These are phyloP conservation scores for Thecocarcelia acutangulata DNA, from an alignment of 2,888 invertebrate species.

Conservation along the genomic window DNA sequence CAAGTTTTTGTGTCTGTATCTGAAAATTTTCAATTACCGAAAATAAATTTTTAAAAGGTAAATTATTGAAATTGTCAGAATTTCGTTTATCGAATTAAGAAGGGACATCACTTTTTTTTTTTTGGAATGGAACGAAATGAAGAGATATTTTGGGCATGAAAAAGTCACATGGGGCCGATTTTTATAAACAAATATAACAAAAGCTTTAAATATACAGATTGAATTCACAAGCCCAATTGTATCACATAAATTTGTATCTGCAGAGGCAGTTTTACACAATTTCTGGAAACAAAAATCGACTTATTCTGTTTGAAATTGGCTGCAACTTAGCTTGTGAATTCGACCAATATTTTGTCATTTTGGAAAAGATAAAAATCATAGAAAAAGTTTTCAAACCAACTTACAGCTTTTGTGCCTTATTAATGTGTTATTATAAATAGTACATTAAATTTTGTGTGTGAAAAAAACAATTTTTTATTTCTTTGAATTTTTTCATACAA, in stretches of 20 bases:
- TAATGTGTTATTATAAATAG: slow-evolving; percentile 9
- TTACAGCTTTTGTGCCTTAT: slow-evolving; percentile 66
- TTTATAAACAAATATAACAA: slow-evolving; percentile 7
- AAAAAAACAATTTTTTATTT: slow-evolving; percentile 10
- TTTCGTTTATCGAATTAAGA: slow-evolving; percentile 13
- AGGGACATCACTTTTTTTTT: background rate
- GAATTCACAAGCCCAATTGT: too few relatives aligned
- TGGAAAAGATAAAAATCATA: slow-evolving; percentile 26
- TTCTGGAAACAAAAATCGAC: too few relatives aligned
- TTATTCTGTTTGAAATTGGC: too few relatives aligned
- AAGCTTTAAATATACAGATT: slow-evolving; percentile 1
- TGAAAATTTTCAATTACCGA: slow-evolving; percentile 79
- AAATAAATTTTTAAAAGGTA: slow-evolving; percentile 36
- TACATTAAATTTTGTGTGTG: slow-evolving; percentile 5
- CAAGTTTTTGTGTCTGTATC: slow-evolving; percentile 95
- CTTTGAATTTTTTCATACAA: slow-evolving; percentile 21
- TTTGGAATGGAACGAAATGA: slow-evolving; percentile 20
- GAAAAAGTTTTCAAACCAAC: slow-evolving; percentile 43
- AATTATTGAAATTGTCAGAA: slow-evolving; percentile 23
- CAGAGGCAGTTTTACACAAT: too few relatives aligned
- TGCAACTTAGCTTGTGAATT: too few relatives aligned
- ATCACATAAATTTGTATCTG: too few relatives aligned
- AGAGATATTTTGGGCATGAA: background rate
- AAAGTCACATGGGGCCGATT: slow-evolving; percentile 2
- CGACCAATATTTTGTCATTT: background rate